phyloP scores from a whole-genome alignment of 2,888 invertebrate genomes.

The Chrysina gloriosa region DNA sequence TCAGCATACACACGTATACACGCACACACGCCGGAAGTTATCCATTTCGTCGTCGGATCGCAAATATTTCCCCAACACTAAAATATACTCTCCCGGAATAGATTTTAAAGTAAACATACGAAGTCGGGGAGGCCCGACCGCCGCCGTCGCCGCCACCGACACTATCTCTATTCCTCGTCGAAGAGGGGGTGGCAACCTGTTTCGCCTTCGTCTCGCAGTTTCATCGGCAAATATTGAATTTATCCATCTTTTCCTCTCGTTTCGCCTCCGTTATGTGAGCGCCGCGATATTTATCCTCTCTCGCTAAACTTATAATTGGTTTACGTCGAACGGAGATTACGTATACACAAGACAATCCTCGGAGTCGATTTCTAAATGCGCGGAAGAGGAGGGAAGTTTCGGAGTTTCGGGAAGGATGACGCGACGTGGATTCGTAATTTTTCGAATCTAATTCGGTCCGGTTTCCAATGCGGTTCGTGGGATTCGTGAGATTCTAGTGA shows the following conservation, averaged over 20 bases:
- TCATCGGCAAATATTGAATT: slow-evolving; percentile 25
- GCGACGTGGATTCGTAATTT: too few relatives aligned
- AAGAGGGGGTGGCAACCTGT: background rate
- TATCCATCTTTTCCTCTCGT: slow-evolving; percentile 28
- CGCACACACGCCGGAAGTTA: background rate
- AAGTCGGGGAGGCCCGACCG: background rate
- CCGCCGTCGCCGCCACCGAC: background rate
- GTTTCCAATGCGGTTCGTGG: too few relatives aligned
- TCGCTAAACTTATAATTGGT: slow-evolving; percentile 38
- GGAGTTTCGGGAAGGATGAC: too few relatives aligned
- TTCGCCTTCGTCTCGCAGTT: background rate
- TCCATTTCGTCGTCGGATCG: slow-evolving; percentile 9
- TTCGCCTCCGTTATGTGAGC: slow-evolving; percentile 4
- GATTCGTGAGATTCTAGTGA: too few relatives aligned
- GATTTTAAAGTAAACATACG: slow-evolving; percentile 24
- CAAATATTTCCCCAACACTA: slow-evolving; percentile 25
- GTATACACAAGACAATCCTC: slow-evolving; percentile 29
- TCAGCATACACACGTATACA: too few relatives aligned
- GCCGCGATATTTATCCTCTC: slow-evolving; percentile 23
- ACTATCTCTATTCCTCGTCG: background rate
- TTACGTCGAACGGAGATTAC: slow-evolving; percentile 31
- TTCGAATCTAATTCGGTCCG: too few relatives aligned
- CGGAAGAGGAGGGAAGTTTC: too few relatives aligned
- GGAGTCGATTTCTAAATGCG: background rate
- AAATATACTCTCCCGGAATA: slow-evolving; percentile 22